Conservation (phyloP, 2,888 invertebrate genomes). For the Frankliniella intonsa region DNA sequence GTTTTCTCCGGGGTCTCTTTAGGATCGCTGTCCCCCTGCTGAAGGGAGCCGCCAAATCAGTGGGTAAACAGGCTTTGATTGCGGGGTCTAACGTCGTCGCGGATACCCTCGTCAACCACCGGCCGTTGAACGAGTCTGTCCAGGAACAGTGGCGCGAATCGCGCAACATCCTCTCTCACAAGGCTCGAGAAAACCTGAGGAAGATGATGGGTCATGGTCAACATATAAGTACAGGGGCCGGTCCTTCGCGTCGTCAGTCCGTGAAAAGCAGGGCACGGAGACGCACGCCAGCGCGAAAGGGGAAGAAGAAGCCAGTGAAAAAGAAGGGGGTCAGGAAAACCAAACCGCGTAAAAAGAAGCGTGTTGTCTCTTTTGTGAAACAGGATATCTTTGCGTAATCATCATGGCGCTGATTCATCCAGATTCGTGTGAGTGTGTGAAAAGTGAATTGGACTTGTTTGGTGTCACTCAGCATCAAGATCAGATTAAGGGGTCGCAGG, state of each 20-base stretch:
- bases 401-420: slow-evolving; percentile 38
- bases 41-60: background rate
- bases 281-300: too few species aligned
- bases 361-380: background rate
- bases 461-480: slow-evolving; percentile 39
- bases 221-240: background rate
- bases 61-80: background rate
- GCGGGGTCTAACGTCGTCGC: background rate
- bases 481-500: slow-evolving; percentile 37
- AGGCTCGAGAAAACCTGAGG: background rate
- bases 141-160: background rate
- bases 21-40: background rate
- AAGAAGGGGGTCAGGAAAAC: too few species aligned
- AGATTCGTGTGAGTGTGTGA: slow-evolving; percentile 38
- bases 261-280: background rate
- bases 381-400: background rate
- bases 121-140: background rate
- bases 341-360: background rate
- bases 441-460: slow-evolving; percentile 39
- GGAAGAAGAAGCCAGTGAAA: background rate
- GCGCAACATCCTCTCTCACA: background rate
- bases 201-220: background rate
- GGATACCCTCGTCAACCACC: background rate
- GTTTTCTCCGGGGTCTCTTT: background rate
- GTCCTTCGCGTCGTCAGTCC: background rate